A percentile compares a stretch with the other conserved stretches of the same genome.
These are phyloP conservation scores for Melitaea cinxia DNA, from an alignment of 1,140 invertebrate genomes.

Conservation along the genomic window DNA sequence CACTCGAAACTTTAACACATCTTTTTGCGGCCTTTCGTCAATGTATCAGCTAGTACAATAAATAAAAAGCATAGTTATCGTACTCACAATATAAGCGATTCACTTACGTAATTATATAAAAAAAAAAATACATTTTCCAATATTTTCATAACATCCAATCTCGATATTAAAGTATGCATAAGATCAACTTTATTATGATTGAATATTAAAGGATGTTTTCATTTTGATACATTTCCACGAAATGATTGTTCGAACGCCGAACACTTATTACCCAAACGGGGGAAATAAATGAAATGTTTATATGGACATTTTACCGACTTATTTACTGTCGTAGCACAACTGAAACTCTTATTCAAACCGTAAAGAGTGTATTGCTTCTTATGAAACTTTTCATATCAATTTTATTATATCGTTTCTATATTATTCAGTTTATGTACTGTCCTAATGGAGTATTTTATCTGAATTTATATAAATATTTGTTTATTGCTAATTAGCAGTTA, in stretches of 20 bases:
- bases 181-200: constrained; percentile 18
- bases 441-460: background rate
- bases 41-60: background rate
- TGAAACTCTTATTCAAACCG: constrained; percentile 33
- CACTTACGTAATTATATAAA: background rate
- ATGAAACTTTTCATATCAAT: constrained; percentile 11
- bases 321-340: constrained; percentile 35
- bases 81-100: background rate
- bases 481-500: no score
- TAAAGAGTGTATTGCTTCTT: constrained; percentile 40
- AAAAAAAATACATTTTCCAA: constrained; percentile 1
- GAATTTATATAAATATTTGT: no score
- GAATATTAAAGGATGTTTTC: constrained; percentile 17
- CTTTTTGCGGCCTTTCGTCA: no score
- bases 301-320: constrained; percentile 33
- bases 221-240: constrained; percentile 18
- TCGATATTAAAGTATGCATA: constrained; percentile 12
- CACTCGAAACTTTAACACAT: no score
- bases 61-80: background rate
- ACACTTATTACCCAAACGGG: constrained; percentile 23
- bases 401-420: background rate
- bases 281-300: constrained; percentile 28
- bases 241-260: constrained; percentile 20
- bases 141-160: constrained; percentile 7
- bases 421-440: background rate